Evolutionary conservation across 2,113 vertebrate species (phyloP).

Genomic region (Amphilophus citrinellus): DNA sequence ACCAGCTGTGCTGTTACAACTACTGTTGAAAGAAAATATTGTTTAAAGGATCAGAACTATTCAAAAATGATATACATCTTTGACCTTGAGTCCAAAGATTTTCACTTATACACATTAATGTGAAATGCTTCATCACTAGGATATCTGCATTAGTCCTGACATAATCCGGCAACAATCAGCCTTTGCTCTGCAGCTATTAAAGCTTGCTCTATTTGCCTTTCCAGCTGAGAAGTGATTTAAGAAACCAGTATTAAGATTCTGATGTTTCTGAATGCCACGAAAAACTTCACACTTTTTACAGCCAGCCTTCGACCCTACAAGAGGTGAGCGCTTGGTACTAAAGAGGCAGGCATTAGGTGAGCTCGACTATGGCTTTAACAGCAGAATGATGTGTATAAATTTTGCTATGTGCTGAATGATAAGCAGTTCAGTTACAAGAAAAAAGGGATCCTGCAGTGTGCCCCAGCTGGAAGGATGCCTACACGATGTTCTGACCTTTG

Average conservation of each 20-base stretch:
- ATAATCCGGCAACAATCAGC: too few relatives aligned
- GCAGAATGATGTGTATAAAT: neutral
- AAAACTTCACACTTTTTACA: neutral
- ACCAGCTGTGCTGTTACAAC: constrained; percentile 21
- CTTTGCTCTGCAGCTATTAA: neutral
- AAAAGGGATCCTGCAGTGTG: neutral
- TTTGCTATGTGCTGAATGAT: neutral
- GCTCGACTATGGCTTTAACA: neutral
- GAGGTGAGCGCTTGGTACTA: neutral
- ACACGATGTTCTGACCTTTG: constrained; percentile 45
- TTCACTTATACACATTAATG: neutral
- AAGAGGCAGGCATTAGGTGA: neutral
- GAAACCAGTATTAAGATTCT: neutral
- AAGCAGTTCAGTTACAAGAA: neutral
- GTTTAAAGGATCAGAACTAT: neutral
- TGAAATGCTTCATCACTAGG: neutral
- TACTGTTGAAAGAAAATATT: constrained; percentile 9
- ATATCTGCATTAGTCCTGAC: neutral
- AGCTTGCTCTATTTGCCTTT: neutral
- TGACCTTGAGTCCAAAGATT: constrained; percentile 5
- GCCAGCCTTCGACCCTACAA: neutral
- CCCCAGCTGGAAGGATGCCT: constrained; percentile 25
- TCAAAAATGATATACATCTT: neutral
- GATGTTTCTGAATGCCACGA: neutral
- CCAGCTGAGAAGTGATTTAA: neutral